Base-by-base conservation (phyloP, 2,113 vertebrate genomes). In the Passer montanus region DNA sequence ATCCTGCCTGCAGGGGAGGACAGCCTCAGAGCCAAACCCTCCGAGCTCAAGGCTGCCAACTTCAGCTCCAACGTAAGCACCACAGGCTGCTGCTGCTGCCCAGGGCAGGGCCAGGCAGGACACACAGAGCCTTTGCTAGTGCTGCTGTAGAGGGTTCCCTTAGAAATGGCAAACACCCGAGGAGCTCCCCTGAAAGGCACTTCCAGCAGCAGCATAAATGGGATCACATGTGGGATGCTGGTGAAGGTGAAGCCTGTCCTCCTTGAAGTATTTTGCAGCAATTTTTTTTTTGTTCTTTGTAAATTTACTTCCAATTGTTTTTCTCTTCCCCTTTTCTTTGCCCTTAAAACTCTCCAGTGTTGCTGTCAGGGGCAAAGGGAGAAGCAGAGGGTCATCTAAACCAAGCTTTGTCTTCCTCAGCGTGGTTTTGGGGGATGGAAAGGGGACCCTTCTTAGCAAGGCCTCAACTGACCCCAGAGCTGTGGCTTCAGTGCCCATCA, bases 1-100 rank as follows among this genome's bases (percentile, higher is more conserved):
- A 89, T 98, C 87, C 98, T 98, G 44, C 97, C 98, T 5, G 98
- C 96, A 41, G 97, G 97, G 44, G 97, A 95, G 30, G 63, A 58
- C 18, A 41, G 94, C 8, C 86, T 68, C 44, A 94, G 72, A 88
- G 1, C 83, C 2, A 97, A 95, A 59, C 30, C 96, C 7, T 84
- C 73, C 0, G 97, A 97, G 41, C 66, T 96, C 1, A 97, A 92
- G 60, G 94, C 94, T 21, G 97, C 96, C 96, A 99, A 99, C 97
- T 97, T 96, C 97, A 99, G 98, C 96, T 98, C 97, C 80, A 99
- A 99, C 1, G 99, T 99, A 97, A 98, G 98, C 24, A 84, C 1
- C 1, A 11, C 24, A 4, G 33, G 7, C 7, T 27, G 31, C 5
- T 39, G 5, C 46, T 35, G n/a, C 23, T 9, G 11, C 7, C 67